A percentile compares a stretch with the other conserved stretches of the same genome.
Conservation (phyloP, 2,888 invertebrate species). For the Drosophila macrospina region DNA sequence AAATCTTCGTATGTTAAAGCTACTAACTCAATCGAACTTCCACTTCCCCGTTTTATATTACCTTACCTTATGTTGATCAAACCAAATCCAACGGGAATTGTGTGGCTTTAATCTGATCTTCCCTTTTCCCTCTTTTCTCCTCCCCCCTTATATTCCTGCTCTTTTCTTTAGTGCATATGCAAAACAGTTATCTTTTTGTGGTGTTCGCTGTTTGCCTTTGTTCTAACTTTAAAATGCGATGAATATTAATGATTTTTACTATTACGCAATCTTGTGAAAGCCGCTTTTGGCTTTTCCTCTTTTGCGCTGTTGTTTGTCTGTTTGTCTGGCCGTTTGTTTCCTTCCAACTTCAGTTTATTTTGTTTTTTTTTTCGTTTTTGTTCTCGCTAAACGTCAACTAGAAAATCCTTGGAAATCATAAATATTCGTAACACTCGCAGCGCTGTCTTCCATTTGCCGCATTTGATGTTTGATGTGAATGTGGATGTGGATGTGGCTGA, state of each 20-base stretch:
- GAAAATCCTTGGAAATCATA: slow-evolving; percentile 81
- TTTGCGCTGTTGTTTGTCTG: slow-evolving; percentile 37
- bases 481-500: slow-evolving; percentile 15
- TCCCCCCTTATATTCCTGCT: neutral
- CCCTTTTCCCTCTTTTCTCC: too few relatives aligned
- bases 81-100: too few relatives aligned
- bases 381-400: slow-evolving; percentile 66
- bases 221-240: slow-evolving; percentile 58
- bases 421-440: slow-evolving; percentile 67
- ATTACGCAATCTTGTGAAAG: slow-evolving; percentile 46
- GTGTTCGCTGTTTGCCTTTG: slow-evolving; percentile 14
- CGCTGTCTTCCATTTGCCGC: slow-evolving; percentile 49
- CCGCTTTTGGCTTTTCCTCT: slow-evolving; percentile 40
- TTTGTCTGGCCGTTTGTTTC: slow-evolving; percentile 43
- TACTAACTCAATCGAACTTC: too few relatives aligned
- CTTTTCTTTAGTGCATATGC: slow-evolving; percentile 28
- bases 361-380: slow-evolving; percentile 17
- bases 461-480: slow-evolving; percentile 67
- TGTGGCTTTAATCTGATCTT: neutral
- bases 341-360: slow-evolving; percentile 12
- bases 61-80: too few relatives aligned
- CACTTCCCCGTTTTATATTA: too few relatives aligned
- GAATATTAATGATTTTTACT: slow-evolving; percentile 83
- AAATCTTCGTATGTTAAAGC: too few relatives aligned
- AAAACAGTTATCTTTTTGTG: slow-evolving; percentile 9